Evolutionary conservation across 1,140 invertebrate genomes (phyloP).

Genomic region (Drosophila sp.): DNA sequence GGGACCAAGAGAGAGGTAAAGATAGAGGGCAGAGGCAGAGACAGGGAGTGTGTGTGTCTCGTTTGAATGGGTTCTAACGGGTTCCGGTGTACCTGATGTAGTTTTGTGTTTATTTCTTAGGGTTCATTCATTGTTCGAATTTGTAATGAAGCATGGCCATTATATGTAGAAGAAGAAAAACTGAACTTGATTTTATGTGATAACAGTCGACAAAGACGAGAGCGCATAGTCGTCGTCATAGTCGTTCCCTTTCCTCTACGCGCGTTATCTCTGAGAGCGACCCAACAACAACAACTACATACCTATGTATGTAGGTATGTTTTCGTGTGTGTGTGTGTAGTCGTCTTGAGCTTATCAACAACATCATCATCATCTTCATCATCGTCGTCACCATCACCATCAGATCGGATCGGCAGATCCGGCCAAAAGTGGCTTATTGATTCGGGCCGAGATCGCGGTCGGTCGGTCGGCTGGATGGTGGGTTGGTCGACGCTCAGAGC

Average conservation of each 20-base stretch:
- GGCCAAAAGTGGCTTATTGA: slow-evolving; percentile 51
- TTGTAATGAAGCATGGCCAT: not conserved
- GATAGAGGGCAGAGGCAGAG: not conserved
- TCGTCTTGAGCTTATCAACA: slow-evolving; percentile 38
- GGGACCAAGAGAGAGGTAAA: no score
- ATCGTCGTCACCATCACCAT: not conserved
- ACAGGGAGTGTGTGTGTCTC: not conserved
- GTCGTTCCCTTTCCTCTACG: not conserved
- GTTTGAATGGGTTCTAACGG: not conserved
- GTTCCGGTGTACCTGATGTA: not conserved
- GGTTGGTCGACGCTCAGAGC: slow-evolving; percentile 22
- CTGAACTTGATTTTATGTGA: slow-evolving; percentile 18
- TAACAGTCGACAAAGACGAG: slow-evolving; percentile 27
- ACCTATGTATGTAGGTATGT: not conserved
- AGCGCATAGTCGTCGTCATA: slow-evolving; percentile 21
- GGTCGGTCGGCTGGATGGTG: not conserved
- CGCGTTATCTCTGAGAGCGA: slow-evolving; percentile 39
- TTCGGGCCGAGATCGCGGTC: slow-evolving; percentile 45
- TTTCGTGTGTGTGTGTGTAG: not conserved
- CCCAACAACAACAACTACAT: not conserved
- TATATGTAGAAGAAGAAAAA: not conserved
- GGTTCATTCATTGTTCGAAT: not conserved
- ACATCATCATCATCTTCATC: slow-evolving; percentile 1
- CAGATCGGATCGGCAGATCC: not conserved
- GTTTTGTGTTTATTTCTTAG: not conserved